phyloP scores from a whole-genome alignment of 2,888 invertebrate species.

The Erpobdella octoculata region DNA sequence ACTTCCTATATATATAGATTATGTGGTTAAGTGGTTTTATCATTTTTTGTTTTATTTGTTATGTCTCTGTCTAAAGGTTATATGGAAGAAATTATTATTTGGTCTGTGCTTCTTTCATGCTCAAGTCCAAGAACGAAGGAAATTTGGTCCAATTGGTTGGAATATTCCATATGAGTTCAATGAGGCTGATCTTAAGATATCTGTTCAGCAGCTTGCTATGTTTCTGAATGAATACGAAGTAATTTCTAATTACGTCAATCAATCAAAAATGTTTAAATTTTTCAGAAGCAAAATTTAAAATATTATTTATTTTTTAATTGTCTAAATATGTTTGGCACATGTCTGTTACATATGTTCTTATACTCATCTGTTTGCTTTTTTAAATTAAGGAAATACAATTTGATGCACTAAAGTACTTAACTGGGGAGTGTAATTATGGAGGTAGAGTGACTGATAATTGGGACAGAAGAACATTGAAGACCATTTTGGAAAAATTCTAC shows the following conservation, averaged over 20 bases:
- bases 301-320: neutral
- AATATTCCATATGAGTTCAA: constrained; percentile 56
- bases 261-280: neutral
- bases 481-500: constrained; percentile 53
- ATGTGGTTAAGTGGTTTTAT: neutral
- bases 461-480: constrained; percentile 54
- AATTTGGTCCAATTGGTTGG: constrained; percentile 57
- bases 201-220: constrained; percentile 53
- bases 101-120: constrained; percentile 56
- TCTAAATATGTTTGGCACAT: no score
- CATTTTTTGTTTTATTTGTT: neutral
- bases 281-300: neutral
- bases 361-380: no score
- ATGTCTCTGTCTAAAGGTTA: constrained; percentile 40
- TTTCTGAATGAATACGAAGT: constrained; percentile 55
- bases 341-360: no score
- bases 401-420: constrained; percentile 54
- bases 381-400: constrained; percentile 54
- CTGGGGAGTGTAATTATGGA: constrained; percentile 56
- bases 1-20: neutral
- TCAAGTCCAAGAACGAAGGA: constrained; percentile 54
- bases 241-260: no score
- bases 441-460: constrained; percentile 56
- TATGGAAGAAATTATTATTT: constrained; percentile 54
- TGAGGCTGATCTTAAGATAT: constrained; percentile 55